Evolutionary conservation across 35 echinoderm and acorn worm genomes (phyloP).

Genomic region (Eucidaris tribuloides): DNA sequence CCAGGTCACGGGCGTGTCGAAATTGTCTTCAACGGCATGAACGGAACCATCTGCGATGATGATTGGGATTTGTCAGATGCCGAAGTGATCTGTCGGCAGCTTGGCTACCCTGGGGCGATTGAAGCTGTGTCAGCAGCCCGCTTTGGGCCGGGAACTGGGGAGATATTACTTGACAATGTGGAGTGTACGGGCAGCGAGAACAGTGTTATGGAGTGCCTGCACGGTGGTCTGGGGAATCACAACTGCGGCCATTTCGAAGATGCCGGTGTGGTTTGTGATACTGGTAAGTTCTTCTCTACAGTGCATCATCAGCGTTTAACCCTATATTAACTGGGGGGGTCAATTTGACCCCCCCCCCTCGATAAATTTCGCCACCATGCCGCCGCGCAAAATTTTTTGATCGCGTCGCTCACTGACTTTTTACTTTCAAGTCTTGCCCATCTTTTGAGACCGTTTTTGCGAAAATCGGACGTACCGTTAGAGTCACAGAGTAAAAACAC

Average conservation of each 20-base stretch:
- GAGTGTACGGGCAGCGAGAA: constrained; percentile 20
- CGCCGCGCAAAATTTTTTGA: too few species aligned
- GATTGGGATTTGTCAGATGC: constrained; percentile 7
- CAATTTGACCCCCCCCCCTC: too few species aligned
- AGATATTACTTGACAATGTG: constrained; percentile 26
- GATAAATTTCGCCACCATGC: too few species aligned
- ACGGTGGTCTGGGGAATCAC: constrained; percentile 19
- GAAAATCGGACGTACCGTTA: too few species aligned
- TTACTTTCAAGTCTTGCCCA: too few species aligned
- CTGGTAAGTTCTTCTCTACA: too few species aligned
- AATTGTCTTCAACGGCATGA: background rate
- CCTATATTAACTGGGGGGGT: too few species aligned
- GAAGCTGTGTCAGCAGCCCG: background rate
- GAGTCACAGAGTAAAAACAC: too few species aligned
- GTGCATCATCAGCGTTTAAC: too few species aligned
- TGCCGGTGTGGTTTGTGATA: constrained; percentile 4
- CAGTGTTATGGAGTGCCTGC: background rate
- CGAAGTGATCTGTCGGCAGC: constrained; percentile 19
- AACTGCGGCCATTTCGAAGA: constrained; percentile 45
- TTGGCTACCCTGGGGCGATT: background rate
- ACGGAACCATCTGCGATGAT: constrained; percentile 16
- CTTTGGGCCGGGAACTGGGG: constrained; percentile 27
- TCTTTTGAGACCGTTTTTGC: too few species aligned
- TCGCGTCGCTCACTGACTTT: too few species aligned
- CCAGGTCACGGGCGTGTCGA: constrained; percentile 20